Conservation (phyloP, 2,797 vertebrate genomes). For the Pseudochaenichthys georgianus region DNA sequence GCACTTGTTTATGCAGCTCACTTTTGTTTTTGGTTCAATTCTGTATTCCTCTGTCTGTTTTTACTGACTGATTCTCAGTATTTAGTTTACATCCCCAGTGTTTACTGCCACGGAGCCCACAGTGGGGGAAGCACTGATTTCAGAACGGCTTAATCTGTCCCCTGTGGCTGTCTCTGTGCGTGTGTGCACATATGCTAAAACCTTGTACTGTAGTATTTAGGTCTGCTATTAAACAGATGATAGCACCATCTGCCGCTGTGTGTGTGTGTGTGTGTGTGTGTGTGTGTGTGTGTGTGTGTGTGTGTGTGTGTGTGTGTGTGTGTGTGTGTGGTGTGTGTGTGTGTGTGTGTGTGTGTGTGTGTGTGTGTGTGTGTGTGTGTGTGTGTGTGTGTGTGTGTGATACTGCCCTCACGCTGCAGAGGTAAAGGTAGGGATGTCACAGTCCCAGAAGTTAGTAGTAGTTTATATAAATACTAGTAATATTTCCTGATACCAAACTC, state of each 20-base stretch:
- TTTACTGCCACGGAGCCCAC: conserved; percentile 39
- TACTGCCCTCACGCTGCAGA: too few species aligned
- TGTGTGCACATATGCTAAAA: conserved; percentile 53
- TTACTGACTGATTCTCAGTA: conserved; percentile 19
- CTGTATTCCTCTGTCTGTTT: conserved; percentile 1
- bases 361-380: too few species aligned
- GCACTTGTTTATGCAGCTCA: conserved; percentile 16
- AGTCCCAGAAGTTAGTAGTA: too few species aligned
- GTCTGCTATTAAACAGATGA: conserved; percentile 74
- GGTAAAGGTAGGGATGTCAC: too few species aligned
- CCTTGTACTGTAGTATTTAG: conserved; percentile 67
- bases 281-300: too few species aligned
- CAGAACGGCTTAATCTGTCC: conserved; percentile 52
- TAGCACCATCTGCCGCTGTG: conserved; percentile 21
- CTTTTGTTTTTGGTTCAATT: conserved; percentile 4
- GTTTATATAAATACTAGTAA: too few species aligned
- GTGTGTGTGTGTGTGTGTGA: too few species aligned
- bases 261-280: not conserved
- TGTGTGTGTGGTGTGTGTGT: too few species aligned
- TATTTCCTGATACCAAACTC: too few species aligned
- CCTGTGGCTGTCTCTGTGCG: conserved; percentile 19
- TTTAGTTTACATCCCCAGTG: conserved; percentile 38
- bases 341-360: too few species aligned
- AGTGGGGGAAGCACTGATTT: conserved; percentile 50
- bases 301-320: too few species aligned